Conservation (phyloP, 2,888 invertebrate species). For the Brachycybe producta region DNA sequence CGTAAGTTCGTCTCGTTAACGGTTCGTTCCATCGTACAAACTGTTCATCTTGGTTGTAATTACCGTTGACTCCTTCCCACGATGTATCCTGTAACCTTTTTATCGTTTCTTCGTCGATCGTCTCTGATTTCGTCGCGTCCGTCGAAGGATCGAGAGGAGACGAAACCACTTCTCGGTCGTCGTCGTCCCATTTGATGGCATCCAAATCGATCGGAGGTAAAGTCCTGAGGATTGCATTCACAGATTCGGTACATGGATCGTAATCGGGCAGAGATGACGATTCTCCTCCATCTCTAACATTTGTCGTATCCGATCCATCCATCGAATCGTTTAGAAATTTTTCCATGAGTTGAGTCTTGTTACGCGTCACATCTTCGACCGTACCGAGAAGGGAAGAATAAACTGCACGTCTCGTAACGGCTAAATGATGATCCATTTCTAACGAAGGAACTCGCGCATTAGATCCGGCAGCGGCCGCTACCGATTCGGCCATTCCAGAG, state of each 20-base stretch:
- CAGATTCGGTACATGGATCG: conserved; percentile 31
- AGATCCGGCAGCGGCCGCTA: too few relatives aligned
- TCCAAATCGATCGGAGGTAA: conserved; percentile 50
- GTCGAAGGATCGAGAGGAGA: conserved; percentile 26
- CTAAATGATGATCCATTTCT: conserved; percentile 9
- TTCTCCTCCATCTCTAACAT: neutral
- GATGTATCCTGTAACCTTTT: conserved; percentile 31
- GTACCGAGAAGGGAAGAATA: conserved; percentile 17
- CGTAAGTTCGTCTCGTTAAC: conserved; percentile 54
- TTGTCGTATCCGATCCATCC: conserved; percentile 12
- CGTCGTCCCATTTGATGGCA: conserved; percentile 37
- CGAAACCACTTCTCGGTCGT: conserved; percentile 12
- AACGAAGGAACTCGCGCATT: neutral
- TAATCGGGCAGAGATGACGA: neutral
- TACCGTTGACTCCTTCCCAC: conserved; percentile 39
- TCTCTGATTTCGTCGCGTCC: conserved; percentile 25
- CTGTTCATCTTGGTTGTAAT: conserved; percentile 36
- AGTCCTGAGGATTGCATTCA: conserved; percentile 48
- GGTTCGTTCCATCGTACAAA: conserved; percentile 91
- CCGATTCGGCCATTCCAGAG: conserved; percentile 17
- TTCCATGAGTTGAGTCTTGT: conserved; percentile 36
- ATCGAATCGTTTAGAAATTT: conserved; percentile 30
- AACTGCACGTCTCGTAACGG: conserved; percentile 7
- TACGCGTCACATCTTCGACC: conserved; percentile 27
- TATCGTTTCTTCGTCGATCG: conserved; percentile 28